These are phyloP conservation scores for Megalopta genalis DNA, from an alignment of 1,140 invertebrate species.

Conservation along the genomic window DNA sequence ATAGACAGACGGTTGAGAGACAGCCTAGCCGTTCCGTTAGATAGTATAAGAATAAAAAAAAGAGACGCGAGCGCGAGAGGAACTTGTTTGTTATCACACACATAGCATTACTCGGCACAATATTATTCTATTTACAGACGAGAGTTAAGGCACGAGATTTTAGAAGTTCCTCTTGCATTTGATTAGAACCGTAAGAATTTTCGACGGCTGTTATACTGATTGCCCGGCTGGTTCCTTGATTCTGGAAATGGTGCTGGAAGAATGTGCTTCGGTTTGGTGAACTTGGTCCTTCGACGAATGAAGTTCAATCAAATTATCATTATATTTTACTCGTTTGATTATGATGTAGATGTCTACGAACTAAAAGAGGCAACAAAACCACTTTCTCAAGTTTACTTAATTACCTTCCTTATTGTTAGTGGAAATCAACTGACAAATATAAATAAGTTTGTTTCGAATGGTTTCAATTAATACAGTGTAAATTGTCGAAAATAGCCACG, in stretches of 20 bases:
- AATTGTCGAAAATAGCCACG: too few relatives aligned
- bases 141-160: constrained; percentile 20
- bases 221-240: not conserved
- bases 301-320: not conserved
- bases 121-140: constrained; percentile 14
- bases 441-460: too few relatives aligned
- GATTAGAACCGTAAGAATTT: not conserved
- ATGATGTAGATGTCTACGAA: too few relatives aligned
- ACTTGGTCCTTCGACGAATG: constrained; percentile 4
- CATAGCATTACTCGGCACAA: not conserved
- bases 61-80: constrained; percentile 21
- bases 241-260: not conserved
- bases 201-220: not conserved
- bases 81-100: constrained; percentile 49
- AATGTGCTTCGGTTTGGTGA: not conserved
- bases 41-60: not conserved
- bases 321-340: not conserved
- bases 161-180: constrained; percentile 36
- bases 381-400: too few relatives aligned
- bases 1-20: not conserved
- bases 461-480: too few relatives aligned
- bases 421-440: too few relatives aligned
- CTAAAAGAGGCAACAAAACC: too few relatives aligned
- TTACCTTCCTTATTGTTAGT: too few relatives aligned
- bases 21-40: constrained; percentile 32